phyloP scores from a whole-genome alignment of 2,888 invertebrate genomes.

The Lapara coniferarum region DNA sequence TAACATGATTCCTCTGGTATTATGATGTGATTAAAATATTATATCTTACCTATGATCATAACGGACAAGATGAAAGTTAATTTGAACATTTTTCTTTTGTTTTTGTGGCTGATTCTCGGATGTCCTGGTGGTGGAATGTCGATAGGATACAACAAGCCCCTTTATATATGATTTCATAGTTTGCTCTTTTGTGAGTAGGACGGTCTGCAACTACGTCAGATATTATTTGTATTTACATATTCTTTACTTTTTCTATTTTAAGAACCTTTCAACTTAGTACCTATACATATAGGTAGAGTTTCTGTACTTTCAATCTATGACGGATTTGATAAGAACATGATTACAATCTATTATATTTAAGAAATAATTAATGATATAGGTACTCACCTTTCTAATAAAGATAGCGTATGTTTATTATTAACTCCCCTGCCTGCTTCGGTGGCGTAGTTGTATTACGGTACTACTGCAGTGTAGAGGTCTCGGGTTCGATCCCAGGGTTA shows the following conservation, averaged over 20 bases:
- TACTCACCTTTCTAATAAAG: no score
- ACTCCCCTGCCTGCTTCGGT: no score
- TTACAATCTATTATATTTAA: no score
- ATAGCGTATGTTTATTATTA: no score
- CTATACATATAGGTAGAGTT: no score
- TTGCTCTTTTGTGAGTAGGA: slow-evolving; percentile 50
- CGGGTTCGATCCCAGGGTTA: no score
- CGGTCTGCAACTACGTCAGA: slow-evolving; percentile 24
- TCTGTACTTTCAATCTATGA: no score
- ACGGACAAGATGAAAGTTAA: slow-evolving; percentile 3
- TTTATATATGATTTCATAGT: slow-evolving; percentile 44
- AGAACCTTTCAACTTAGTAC: background rate
- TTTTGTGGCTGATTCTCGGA: background rate
- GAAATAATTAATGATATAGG: no score
- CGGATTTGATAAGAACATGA: no score
- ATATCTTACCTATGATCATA: slow-evolving; percentile 10
- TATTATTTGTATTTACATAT: background rate
- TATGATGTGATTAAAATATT: background rate
- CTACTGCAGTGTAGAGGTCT: no score
- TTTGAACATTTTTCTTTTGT: slow-evolving; percentile 6
- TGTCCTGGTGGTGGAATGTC: background rate
- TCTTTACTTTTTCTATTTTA: background rate
- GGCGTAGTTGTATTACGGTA: no score
- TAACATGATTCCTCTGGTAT: background rate
- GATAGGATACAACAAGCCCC: background rate